These are phyloP conservation scores for Sarcophaga caerulescens DNA, from an alignment of 2,888 invertebrate species.

Conservation along the genomic window DNA sequence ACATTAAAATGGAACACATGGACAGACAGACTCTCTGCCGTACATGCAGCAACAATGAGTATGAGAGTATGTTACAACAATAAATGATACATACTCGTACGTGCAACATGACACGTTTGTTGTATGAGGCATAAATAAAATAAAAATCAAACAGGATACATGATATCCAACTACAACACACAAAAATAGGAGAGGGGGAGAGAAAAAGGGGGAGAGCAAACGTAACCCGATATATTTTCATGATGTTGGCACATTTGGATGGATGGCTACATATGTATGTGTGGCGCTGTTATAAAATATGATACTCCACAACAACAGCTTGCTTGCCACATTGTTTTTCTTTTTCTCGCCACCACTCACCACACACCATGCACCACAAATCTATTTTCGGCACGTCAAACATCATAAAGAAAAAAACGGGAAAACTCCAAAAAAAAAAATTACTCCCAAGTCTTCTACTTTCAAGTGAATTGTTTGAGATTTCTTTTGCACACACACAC, in stretches of 20 bases:
- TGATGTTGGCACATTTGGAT: conserved; percentile 38
- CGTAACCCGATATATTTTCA: conserved; percentile 31
- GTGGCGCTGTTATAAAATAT: conserved; percentile 38
- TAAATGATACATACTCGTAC: conserved; percentile 34
- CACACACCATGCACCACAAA: too few relatives aligned
- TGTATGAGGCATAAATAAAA: conserved; percentile 31
- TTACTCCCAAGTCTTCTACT: too few relatives aligned
- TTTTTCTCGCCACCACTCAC: too few relatives aligned
- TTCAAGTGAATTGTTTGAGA: conserved; percentile 48
- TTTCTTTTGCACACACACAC: conserved; percentile 4
- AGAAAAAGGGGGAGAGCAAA: neutral
- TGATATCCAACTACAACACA: conserved; percentile 17
- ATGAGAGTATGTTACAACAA: neutral
- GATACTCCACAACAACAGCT: conserved; percentile 36
- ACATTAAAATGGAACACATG: conserved; percentile 18
- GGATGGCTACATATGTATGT: conserved; percentile 22
- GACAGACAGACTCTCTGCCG: neutral
- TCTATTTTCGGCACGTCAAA: too few relatives aligned
- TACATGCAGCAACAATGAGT: neutral
- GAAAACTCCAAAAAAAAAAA: too few relatives aligned
- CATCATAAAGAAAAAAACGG: too few relatives aligned
- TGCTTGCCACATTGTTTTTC: neutral
- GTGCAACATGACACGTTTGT: conserved; percentile 59
- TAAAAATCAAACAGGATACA: neutral
- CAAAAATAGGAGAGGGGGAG: neutral